Evolutionary conservation across 2,113 vertebrate genomes (phyloP).

Genomic region (Cygnus atratus): DNA sequence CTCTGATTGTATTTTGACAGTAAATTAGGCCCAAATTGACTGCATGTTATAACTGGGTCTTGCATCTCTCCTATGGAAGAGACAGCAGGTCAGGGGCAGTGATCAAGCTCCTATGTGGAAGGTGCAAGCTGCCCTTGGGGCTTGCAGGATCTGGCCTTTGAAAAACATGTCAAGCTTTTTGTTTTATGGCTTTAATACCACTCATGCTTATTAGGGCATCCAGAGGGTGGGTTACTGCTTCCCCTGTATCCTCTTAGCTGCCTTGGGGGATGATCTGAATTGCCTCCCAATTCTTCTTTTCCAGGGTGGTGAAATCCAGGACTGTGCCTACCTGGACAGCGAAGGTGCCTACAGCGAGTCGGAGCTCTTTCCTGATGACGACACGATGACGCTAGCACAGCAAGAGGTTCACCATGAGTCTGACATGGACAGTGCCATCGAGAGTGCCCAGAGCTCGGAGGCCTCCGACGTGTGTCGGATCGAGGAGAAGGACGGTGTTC

Average conservation of each 20-base stretch:
- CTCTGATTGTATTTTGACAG: background rate
- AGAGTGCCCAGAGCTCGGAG: slow-evolving; percentile 85
- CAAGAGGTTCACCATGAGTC: slow-evolving; percentile 83
- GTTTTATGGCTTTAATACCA: background rate
- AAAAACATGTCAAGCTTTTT: background rate
- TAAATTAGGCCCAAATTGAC: background rate
- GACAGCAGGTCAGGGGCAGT: background rate
- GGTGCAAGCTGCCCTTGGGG: background rate
- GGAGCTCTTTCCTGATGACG: slow-evolving; percentile 81
- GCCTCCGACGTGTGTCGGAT: slow-evolving; percentile 74
- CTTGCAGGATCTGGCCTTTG: background rate
- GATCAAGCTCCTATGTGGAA: background rate
- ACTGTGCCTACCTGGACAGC: slow-evolving; percentile 80
- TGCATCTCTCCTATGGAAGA: background rate
- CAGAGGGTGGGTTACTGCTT: background rate
- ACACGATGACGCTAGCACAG: slow-evolving; percentile 79
- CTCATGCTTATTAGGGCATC: background rate
- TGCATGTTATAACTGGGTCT: background rate
- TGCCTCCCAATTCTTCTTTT: background rate
- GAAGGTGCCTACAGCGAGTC: slow-evolving; percentile 77
- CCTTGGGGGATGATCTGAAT: background rate
- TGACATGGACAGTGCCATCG: slow-evolving; percentile 91
- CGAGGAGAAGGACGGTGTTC: slow-evolving; percentile 80
- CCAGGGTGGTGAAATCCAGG: slow-evolving; percentile 78
- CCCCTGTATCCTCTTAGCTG: background rate